phyloP scores from a whole-genome alignment of 1,140 invertebrate genomes.

The Formica selysi region DNA sequence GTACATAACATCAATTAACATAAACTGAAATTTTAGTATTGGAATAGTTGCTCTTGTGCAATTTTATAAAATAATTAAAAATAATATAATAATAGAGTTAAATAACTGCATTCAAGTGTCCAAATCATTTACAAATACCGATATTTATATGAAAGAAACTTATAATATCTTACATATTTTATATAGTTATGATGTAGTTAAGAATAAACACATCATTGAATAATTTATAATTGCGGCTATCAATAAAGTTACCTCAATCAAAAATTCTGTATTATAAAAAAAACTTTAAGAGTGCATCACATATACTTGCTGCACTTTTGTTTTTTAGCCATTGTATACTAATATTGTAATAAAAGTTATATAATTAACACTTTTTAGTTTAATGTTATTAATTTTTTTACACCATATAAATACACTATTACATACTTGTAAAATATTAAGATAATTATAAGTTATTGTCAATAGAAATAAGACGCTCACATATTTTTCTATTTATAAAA shows the following conservation, averaged over 20 bases:
- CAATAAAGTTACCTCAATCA: constrained; percentile 38
- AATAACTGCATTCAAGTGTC: not conserved
- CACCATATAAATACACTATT: not conserved
- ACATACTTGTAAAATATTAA: constrained; percentile 29
- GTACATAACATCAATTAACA: constrained; percentile 17
- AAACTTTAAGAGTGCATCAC: constrained; percentile 23
- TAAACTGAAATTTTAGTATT: constrained; percentile 10
- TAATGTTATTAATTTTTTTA: constrained; percentile 51
- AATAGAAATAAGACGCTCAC: constrained; percentile 72
- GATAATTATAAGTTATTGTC: constrained; percentile 65
- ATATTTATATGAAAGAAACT: constrained; percentile 34
- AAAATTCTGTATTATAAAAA: constrained; percentile 48
- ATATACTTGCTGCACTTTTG: constrained; percentile 27
- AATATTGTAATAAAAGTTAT: constrained; percentile 61
- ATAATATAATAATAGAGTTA: constrained; percentile 21
- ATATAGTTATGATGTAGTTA: constrained; percentile 47
- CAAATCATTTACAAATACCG: constrained; percentile 30
- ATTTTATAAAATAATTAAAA: constrained; percentile 50
- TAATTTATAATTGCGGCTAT: constrained; percentile 27
- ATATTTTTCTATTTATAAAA: constrained; percentile 79
- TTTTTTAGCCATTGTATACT: constrained; percentile 60
- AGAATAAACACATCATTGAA: constrained; percentile 33
- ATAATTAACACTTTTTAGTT: constrained; percentile 53
- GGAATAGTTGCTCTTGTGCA: constrained; percentile 11
- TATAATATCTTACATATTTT: constrained; percentile 43